A percentile compares a stretch with the other conserved stretches of the same genome.
Conservation (phyloP, 2,113 vertebrate species). For the Chaetura pelagica region DNA sequence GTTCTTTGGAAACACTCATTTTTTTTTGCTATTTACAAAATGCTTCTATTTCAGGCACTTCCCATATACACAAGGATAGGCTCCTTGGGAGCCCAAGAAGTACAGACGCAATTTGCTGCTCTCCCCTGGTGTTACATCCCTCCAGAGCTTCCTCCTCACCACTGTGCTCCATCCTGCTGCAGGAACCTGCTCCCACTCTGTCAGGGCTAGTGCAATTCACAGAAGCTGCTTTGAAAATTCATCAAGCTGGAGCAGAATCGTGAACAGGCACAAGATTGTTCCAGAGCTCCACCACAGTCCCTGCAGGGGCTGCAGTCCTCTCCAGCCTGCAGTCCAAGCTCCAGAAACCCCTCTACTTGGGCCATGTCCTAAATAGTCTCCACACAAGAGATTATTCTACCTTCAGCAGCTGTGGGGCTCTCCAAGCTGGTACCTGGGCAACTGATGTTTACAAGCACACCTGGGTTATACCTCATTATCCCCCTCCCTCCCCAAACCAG, state of each 20-base stretch:
- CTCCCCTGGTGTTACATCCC: too few relatives aligned
- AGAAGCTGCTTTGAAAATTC: not conserved
- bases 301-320: not conserved
- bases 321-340: not conserved
- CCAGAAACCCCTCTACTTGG: accelerated
- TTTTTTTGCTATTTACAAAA: not conserved
- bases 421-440: not conserved
- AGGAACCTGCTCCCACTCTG: not conserved
- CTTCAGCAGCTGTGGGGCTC: not conserved
- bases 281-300: not conserved
- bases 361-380: accelerated
- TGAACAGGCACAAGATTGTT: accelerated
- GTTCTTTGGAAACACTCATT: not conserved
- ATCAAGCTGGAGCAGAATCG: accelerated
- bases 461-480: not conserved
- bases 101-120: not conserved
- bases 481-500: not conserved
- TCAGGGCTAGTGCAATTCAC: not conserved
- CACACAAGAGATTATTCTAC: not conserved
- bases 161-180: accelerated
- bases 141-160: not conserved
- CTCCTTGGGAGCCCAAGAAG: not conserved
- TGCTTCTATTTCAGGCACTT: not conserved
- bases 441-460: not conserved
- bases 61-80: not conserved